These are phyloP conservation scores for Pristionchus exspectatus DNA, from an alignment of 2,888 invertebrate species.

Conservation along the genomic window DNA sequence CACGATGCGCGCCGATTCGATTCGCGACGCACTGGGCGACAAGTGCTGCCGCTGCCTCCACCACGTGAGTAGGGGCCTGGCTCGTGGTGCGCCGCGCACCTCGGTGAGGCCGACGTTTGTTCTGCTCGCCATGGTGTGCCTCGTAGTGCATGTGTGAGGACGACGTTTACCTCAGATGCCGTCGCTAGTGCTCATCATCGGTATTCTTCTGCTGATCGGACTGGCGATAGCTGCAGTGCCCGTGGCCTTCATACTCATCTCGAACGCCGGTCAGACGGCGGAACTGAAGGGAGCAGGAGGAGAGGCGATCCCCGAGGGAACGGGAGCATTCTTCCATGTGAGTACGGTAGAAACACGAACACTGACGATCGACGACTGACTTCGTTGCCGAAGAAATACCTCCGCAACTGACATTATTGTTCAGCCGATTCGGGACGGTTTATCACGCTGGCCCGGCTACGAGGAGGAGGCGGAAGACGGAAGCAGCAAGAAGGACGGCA, in stretches of 20 bases:
- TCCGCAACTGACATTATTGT: neutral
- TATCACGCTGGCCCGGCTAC: neutral
- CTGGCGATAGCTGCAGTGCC: conserved; percentile 52
- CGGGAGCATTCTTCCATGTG: conserved; percentile 4
- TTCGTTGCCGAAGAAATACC: neutral
- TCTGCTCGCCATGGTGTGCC: neutral
- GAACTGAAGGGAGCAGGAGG: conserved; percentile 12
- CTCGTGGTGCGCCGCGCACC: neutral
- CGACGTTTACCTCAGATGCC: conserved; percentile 49
- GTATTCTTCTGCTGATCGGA: conserved; percentile 41
- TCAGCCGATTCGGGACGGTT: conserved; percentile 13
- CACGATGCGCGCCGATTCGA: conserved; percentile 42
- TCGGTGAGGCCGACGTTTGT: neutral
- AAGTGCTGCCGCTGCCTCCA: conserved; percentile 55
- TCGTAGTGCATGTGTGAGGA: neutral
- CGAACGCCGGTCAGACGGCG: conserved; percentile 9
- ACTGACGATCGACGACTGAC: neutral
- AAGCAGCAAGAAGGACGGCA: neutral
- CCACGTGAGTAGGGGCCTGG: conserved; percentile 33
- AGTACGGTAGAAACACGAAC: neutral
- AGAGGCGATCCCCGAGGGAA: neutral
- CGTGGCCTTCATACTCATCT: conserved; percentile 51
- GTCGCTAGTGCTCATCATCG: conserved; percentile 54
- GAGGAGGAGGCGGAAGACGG: neutral
- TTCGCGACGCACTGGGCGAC: conserved; percentile 54